Conservation (phyloP, 2,888 invertebrate species). For the Malacosoma neustria region DNA sequence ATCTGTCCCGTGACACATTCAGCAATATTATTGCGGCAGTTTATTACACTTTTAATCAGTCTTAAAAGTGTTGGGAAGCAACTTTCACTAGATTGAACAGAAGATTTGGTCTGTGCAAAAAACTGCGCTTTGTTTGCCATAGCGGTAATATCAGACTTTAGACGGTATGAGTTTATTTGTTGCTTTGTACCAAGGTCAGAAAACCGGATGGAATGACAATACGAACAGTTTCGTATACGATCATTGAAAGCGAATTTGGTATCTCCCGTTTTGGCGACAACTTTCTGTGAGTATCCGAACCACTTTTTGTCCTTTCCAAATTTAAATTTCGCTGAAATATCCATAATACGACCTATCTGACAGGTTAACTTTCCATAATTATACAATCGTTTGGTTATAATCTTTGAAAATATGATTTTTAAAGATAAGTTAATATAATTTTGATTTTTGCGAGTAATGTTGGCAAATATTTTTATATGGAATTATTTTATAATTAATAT, state of each 20-base stretch:
- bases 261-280: conserved; percentile 58
- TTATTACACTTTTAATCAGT: conserved; percentile 13
- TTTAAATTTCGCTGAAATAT: conserved; percentile 54
- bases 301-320: conserved; percentile 66
- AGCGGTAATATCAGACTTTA: conserved; percentile 31
- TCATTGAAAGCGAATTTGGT: conserved; percentile 60
- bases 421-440: too few relatives aligned
- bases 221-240: conserved; percentile 43
- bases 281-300: conserved; percentile 59
- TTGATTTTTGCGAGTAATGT: too few relatives aligned
- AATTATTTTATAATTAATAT: too few relatives aligned
- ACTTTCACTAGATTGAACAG: conserved; percentile 53
- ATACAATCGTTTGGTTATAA: conserved; percentile 27
- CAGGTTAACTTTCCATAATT: conserved; percentile 64
- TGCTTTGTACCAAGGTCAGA: conserved; percentile 51
- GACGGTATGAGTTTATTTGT: conserved; percentile 34
- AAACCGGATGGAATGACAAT: conserved; percentile 51
- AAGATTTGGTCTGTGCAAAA: conserved; percentile 35
- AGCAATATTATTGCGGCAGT: conserved; percentile 19
- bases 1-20: conserved; percentile 22
- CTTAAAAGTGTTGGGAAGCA: conserved; percentile 19
- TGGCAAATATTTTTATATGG: too few relatives aligned
- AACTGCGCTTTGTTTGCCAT: conserved; percentile 49
- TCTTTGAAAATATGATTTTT: too few relatives aligned
- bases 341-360: conserved; percentile 43